phyloP scores from a whole-genome alignment of 2,888 invertebrate species.

The Drosophila pegasa region DNA sequence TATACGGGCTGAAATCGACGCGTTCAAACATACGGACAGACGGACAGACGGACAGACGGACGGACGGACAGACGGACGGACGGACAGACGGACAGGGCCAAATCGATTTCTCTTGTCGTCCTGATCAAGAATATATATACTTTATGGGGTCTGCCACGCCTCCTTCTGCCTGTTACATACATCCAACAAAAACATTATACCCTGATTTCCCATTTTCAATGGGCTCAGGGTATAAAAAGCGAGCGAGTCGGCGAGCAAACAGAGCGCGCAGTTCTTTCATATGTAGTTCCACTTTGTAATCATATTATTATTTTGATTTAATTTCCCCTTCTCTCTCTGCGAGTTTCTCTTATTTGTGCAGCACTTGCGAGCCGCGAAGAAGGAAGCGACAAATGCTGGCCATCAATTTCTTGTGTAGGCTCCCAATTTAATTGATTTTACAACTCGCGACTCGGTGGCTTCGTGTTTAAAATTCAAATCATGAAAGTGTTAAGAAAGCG shows the following conservation, averaged over 20 bases:
- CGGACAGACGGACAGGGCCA: no score
- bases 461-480: slow-evolving; percentile 65
- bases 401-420: slow-evolving; percentile 48
- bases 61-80: no score
- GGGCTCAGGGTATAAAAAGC: no score
- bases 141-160: no score
- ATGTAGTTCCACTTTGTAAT: slow-evolving; percentile 4
- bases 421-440: slow-evolving; percentile 73
- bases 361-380: slow-evolving; percentile 27
- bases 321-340: slow-evolving; percentile 3
- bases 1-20: no score
- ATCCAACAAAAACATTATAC: no score
- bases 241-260: slow-evolving; percentile 56
- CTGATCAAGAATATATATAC: no score
- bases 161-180: no score
- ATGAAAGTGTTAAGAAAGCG: slow-evolving; percentile 75
- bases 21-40: no score
- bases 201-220: no score
- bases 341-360: slow-evolving; percentile 39
- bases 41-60: no score
- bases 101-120: no score
- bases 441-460: slow-evolving; percentile 36
- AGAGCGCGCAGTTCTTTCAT: slow-evolving; percentile 54
- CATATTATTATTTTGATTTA: slow-evolving; percentile 42
- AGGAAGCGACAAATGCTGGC: slow-evolving; percentile 34